A percentile compares a stretch with the other conserved stretches of the same genome.
Evolutionary conservation across 2,113 vertebrate species (phyloP).

Genomic region (Mesocricetus auratus): DNA sequence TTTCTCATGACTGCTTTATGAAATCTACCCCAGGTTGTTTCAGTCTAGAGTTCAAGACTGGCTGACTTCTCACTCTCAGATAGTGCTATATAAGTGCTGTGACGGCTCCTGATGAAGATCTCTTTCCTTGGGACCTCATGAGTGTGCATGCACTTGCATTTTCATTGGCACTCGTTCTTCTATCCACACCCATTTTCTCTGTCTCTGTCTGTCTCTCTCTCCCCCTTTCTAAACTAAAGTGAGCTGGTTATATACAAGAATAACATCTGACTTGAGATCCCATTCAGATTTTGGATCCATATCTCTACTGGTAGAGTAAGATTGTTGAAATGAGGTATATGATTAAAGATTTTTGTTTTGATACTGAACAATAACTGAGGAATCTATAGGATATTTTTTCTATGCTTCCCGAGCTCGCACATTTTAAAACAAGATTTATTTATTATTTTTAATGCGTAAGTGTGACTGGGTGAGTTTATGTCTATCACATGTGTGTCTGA

Average conservation of each 20-base stretch:
- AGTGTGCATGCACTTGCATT: background rate
- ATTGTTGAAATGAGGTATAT: background rate
- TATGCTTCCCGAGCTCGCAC: background rate
- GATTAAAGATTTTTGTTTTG: constrained; percentile 22
- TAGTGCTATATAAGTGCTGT: background rate
- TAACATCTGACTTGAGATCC: background rate
- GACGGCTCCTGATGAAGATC: background rate
- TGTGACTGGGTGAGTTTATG: background rate
- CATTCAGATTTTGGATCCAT: constrained; percentile 10
- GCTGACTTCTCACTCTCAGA: constrained; percentile 20
- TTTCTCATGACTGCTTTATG: constrained; percentile 9
- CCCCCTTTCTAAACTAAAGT: background rate
- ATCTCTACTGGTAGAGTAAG: background rate
- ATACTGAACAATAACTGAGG: background rate
- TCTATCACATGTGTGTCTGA: background rate
- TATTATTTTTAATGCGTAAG: background rate
- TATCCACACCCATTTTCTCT: background rate
- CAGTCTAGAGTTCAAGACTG: background rate
- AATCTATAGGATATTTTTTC: background rate
- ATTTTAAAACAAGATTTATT: background rate
- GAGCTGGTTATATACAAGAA: background rate
- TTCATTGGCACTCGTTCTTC: background rate
- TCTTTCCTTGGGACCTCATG: background rate
- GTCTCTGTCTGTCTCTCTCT: background rate
- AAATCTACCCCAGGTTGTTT: background rate